Percentiles rank a stretch among this genome's conserved stretches.
These are phyloP conservation scores for Buathra laborator DNA, from an alignment of 2,888 invertebrate genomes.

Conservation along the genomic window DNA sequence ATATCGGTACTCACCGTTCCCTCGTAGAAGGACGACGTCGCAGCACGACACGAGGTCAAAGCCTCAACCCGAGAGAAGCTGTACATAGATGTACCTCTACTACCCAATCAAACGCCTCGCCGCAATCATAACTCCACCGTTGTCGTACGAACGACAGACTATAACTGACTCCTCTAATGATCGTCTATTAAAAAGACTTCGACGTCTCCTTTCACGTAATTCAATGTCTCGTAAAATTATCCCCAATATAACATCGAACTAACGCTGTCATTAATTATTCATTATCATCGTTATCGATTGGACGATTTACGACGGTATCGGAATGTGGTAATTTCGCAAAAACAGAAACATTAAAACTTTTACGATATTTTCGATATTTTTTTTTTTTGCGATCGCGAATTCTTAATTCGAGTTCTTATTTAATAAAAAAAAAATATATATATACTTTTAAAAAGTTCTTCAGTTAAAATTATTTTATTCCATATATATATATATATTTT, in stretches of 20 bases:
- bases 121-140: constrained; percentile 18
- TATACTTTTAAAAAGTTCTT: too few species aligned
- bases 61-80: not conserved
- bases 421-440: too few species aligned
- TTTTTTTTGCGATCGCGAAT: not conserved
- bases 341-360: not conserved
- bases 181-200: not conserved
- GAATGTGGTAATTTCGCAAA: not conserved
- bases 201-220: constrained; percentile 27
- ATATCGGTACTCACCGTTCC: constrained; percentile 18
- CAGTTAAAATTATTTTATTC: too few species aligned
- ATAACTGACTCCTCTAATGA: constrained; percentile 17
- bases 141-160: constrained; percentile 1
- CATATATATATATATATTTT: not conserved
- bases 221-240: constrained; percentile 15
- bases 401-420: not conserved
- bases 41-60: constrained; percentile 25
- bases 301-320: not conserved
- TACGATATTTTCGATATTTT: not conserved
- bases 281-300: not conserved
- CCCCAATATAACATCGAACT: not conserved
- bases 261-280: not conserved
- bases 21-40: not conserved
- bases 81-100: constrained; percentile 5
- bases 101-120: constrained; percentile 23